A percentile compares a stretch with the other conserved stretches of the same genome.
phyloP scores from a whole-genome alignment of 2,888 invertebrate species.

The Masnerella sp. region DNA sequence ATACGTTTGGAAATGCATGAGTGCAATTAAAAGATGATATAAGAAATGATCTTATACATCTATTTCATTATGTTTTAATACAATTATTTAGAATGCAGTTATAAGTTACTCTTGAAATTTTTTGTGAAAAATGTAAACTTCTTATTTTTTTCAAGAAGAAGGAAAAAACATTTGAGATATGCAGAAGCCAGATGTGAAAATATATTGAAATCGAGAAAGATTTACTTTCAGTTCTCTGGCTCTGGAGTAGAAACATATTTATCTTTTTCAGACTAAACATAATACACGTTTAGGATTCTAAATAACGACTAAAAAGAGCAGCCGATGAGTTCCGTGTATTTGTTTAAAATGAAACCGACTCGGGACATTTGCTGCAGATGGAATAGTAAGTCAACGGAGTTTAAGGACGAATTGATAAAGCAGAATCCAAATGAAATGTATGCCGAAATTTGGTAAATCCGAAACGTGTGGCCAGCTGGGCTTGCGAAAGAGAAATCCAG shows the following conservation, averaged over 20 bases:
- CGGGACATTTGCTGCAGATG: conserved; percentile 68
- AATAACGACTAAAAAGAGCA: conserved; percentile 67
- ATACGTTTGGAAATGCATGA: too few relatives aligned
- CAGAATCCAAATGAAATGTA: conserved; percentile 15
- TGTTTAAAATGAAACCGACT: conserved; percentile 68
- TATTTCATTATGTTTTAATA: too few relatives aligned
- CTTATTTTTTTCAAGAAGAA: too few relatives aligned
- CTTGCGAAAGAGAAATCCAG: conserved; percentile 55
- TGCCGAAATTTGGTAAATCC: conserved; percentile 33
- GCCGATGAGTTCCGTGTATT: conserved; percentile 66
- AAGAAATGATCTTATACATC: too few relatives aligned
- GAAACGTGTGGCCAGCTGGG: conserved; percentile 61
- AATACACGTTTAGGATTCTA: conserved; percentile 62
- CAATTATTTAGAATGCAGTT: too few relatives aligned
- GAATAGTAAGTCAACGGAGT: neutral
- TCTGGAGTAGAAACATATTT: too few relatives aligned
- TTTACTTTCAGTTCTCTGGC: too few relatives aligned
- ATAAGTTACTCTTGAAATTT: too few relatives aligned
- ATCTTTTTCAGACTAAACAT: conserved; percentile 59
- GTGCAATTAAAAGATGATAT: too few relatives aligned
- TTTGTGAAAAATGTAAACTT: too few relatives aligned
- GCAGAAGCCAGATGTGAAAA: too few relatives aligned
- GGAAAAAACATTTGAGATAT: too few relatives aligned
- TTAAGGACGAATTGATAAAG: neutral
- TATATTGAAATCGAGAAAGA: neutral